Evolutionary conservation across 1,140 invertebrate genomes (phyloP), one percentile per base, ranked within the genome.

Genomic region (Anoplophora glabripennis): DNA sequence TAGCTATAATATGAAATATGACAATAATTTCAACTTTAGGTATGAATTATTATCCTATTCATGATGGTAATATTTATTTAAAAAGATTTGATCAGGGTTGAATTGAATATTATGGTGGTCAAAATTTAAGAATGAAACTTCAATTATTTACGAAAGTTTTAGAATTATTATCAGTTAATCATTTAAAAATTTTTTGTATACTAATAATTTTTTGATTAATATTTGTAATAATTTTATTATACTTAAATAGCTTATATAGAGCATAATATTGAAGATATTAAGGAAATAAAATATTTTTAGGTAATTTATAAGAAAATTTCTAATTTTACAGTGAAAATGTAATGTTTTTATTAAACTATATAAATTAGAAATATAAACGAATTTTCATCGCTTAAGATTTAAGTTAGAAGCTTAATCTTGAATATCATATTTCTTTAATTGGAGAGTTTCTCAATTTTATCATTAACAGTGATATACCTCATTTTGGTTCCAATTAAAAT

Each of bases 231-330:
- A 70, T 72, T 74, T 71, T 68, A 34, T 54, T 68, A 64, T 72
- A 77, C 72, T 80, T 76, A 79, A 76, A 77, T 83, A 82, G 80
- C 81, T 82, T 82, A 82, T 75, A 66, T 72, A 82, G 78, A 82
- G 79, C 71, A 68, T 78, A 72, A 80, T 77, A 80, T 76, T 83
- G 81, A 83, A 82, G 79, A 79, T 81, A 77, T 81, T 80, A 77
- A 68, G 76, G 75, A 72, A 75, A 72, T 76, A 64, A 48, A 61
- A 3, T 66, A 68, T 73, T 79, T 76, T 76, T 77, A 78, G 76
- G 72, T 57, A 57, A 28, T 48, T 57, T 57, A 41, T 48, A 57
- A 57, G 55, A 57, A 21, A 21, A 3, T 41, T 58, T 67, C 73
- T 77, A 76, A 74, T 78, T 77, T 78, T 80, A 79, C 77, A 80